These are phyloP conservation scores for Drosophila ambigua DNA, from an alignment of 1,140 invertebrate genomes.

Conservation along the genomic window DNA sequence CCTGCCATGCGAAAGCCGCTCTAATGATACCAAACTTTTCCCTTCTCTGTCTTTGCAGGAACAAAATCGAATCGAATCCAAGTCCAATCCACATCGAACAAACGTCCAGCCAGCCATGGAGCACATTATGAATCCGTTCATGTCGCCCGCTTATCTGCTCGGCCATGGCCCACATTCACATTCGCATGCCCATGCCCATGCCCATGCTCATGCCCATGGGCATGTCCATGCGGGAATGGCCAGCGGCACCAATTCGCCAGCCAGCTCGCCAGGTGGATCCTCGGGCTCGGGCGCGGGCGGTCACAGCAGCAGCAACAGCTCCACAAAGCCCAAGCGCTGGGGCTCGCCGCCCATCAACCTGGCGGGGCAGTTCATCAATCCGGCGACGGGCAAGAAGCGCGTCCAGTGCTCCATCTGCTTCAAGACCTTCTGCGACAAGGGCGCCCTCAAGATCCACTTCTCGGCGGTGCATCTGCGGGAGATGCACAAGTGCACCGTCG, in stretches of 20 bases:
- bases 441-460: constrained; percentile 99
- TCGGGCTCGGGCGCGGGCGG: constrained; percentile 1
- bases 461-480: constrained; percentile 95
- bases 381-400: constrained; percentile 96
- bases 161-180: constrained; percentile 50
- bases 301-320: neutral
- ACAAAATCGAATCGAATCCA: neutral
- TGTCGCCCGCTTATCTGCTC: constrained; percentile 75
- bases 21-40: constrained; percentile 34
- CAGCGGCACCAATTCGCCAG: constrained; percentile 57
- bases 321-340: constrained; percentile 75
- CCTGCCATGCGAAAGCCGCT: neutral
- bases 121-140: constrained; percentile 78
- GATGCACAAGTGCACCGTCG: constrained; percentile 91
- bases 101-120: constrained; percentile 52
- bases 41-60: constrained; percentile 39
- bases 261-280: constrained; percentile 62
- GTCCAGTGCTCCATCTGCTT: constrained; percentile 99
- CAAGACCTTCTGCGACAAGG: constrained; percentile 99
- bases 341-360: constrained; percentile 90
- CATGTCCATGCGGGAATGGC: constrained; percentile 10
- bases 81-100: neutral
- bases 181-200: constrained; percentile 17
- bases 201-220: constrained; percentile 32
- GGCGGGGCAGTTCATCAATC: constrained; percentile 95